A percentile compares a stretch with the other conserved stretches of the same genome.
These are phyloP conservation scores for Miltochrista miniata DNA, from an alignment of 2,888 invertebrate genomes.

Conservation along the genomic window DNA sequence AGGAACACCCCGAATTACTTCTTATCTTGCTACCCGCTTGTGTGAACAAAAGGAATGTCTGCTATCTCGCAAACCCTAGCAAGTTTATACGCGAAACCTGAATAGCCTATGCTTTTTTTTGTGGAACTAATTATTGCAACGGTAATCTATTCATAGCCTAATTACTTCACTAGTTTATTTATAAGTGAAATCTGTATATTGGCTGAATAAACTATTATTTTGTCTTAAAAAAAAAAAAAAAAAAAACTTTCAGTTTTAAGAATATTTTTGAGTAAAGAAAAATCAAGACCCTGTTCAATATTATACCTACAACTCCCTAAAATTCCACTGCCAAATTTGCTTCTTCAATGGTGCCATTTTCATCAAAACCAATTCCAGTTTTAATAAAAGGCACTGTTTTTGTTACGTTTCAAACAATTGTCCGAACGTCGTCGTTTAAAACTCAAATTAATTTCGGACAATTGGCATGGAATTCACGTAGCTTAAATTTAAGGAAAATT, in stretches of 20 bases:
- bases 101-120: no score
- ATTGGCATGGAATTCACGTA: slow-evolving; percentile 1
- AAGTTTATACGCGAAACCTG: slow-evolving; percentile 17
- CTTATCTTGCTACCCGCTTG: slow-evolving; percentile 32
- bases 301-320: background rate
- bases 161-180: no score
- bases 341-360: background rate
- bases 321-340: background rate
- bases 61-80: slow-evolving; percentile 11
- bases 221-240: no score
- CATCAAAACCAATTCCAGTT: background rate
- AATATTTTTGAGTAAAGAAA: no score
- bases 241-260: no score
- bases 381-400: background rate
- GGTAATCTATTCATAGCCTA: no score
- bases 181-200: no score
- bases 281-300: no score
- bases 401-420: slow-evolving; percentile 1
- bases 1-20: slow-evolving; percentile 35
- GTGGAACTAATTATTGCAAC: no score
- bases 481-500: background rate
- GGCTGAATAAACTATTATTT: no score
- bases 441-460: background rate
- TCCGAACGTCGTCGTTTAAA: background rate
- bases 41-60: slow-evolving; percentile 32